These are phyloP conservation scores for Hypercompe scribonia DNA, from an alignment of 2,888 invertebrate species.

Conservation along the genomic window DNA sequence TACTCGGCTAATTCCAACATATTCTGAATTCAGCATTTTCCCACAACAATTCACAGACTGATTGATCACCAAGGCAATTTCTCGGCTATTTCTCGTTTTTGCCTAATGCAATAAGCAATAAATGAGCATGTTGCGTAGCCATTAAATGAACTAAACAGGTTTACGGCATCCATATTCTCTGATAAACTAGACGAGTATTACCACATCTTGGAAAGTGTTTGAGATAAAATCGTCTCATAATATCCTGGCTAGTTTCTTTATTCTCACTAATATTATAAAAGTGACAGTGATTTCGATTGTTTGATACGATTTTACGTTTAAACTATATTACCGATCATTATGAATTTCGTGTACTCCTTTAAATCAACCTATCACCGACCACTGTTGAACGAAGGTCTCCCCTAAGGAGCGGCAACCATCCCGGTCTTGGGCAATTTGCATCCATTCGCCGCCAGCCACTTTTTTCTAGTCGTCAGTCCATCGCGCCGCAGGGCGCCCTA, in stretches of 20 bases:
- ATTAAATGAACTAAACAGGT: constrained; percentile 8
- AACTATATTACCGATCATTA: not conserved
- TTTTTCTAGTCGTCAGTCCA: no score
- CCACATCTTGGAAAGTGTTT: constrained; percentile 13
- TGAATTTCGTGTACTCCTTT: no score
- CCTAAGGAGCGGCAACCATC: no score
- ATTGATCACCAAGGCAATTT: not conserved
- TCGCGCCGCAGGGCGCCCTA: no score
- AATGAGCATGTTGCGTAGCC: constrained; percentile 1
- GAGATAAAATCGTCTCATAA: constrained; percentile 1
- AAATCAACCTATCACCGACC: no score
- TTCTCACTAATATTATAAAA: not conserved
- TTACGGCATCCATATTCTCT: not conserved
- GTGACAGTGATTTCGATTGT: not conserved
- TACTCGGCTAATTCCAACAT: not conserved
- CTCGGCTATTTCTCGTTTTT: not conserved
- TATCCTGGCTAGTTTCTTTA: not conserved
- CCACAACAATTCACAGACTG: not conserved
- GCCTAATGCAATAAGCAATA: not conserved
- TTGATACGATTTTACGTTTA: not conserved
- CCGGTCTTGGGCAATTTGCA: no score
- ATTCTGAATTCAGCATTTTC: not conserved
- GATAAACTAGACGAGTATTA: not conserved
- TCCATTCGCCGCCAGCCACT: no score
- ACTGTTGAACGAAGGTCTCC: no score